These are phyloP conservation scores for Podarcis lilfordi DNA, from an alignment of 2,797 vertebrate genomes.

Conservation along the genomic window DNA sequence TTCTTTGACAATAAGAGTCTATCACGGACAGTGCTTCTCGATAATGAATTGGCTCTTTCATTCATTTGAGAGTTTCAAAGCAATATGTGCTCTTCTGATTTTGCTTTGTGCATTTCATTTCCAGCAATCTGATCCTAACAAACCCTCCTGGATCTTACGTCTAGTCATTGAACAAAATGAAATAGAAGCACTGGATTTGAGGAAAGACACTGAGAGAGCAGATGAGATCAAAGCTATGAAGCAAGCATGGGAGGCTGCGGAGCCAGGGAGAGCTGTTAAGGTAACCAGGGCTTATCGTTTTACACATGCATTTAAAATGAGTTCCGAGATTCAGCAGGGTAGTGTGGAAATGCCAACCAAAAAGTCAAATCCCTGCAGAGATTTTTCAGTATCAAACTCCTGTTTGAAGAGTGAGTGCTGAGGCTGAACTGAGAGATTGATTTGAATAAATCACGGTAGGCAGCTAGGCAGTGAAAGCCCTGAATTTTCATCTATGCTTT, in stretches of 20 bases:
- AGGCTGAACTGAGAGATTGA: background rate
- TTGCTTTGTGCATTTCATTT: slow-evolving; percentile 19
- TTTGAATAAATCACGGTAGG: background rate
- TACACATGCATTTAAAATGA: background rate
- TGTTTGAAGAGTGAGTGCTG: slow-evolving; percentile 21
- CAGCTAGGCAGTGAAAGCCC: background rate
- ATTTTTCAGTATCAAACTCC: slow-evolving; percentile 3
- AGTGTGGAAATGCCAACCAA: background rate
- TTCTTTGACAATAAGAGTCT: slow-evolving; percentile 2
- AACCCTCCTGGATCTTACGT: slow-evolving; percentile 84
- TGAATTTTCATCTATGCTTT: background rate
- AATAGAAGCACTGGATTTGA: slow-evolving; percentile 78
- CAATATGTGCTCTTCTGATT: slow-evolving; percentile 11
- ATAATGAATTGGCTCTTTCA: background rate
- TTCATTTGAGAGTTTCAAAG: background rate
- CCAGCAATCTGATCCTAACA: slow-evolving; percentile 75
- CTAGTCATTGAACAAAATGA: slow-evolving; percentile 83
- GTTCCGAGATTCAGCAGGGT: background rate
- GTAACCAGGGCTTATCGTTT: slow-evolving; percentile 66
- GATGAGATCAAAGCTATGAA: slow-evolving; percentile 91
- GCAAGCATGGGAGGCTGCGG: slow-evolving; percentile 86
- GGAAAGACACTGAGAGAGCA: slow-evolving; percentile 84
- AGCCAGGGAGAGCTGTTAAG: slow-evolving; percentile 87
- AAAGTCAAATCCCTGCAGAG: background rate
- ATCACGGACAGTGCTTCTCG: background rate